Conservation (phyloP, 2,113 vertebrate genomes). For the Apodemus speciosus region DNA sequence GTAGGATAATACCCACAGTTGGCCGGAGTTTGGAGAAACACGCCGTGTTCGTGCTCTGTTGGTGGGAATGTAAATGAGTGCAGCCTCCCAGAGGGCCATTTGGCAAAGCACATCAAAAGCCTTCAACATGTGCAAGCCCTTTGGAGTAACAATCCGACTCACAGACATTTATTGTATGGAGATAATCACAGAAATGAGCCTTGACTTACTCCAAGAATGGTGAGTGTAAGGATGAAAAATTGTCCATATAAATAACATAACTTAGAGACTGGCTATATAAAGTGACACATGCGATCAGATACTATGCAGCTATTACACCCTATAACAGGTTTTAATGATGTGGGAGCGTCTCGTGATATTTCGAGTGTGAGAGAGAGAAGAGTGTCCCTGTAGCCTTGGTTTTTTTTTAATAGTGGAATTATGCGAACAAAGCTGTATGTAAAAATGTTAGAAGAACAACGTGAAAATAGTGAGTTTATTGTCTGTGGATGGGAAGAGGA, state of each 20-base stretch:
- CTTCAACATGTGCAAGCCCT: constrained; percentile 49
- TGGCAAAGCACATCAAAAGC: constrained; percentile 53
- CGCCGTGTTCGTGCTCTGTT: not conserved
- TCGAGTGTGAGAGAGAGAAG: not conserved
- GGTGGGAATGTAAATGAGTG: constrained; percentile 51
- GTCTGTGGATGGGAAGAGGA: not conserved
- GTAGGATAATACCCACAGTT: constrained; percentile 36
- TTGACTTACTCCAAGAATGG: constrained; percentile 40
- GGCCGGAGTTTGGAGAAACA: constrained; percentile 43
- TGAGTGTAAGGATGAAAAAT: not conserved
- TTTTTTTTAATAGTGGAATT: constrained; percentile 14
- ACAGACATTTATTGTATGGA: constrained; percentile 48
- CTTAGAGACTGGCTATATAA: constrained; percentile 1
- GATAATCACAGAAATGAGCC: constrained; percentile 57
- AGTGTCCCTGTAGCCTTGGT: not conserved
- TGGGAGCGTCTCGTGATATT: not conserved
- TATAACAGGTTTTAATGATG: not conserved
- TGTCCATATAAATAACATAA: constrained; percentile 27
- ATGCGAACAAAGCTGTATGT: not conserved
- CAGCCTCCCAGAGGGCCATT: not conserved
- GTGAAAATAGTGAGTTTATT: not conserved
- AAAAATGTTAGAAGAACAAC: not conserved
- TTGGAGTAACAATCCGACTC: constrained; percentile 1
- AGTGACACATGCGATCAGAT: not conserved
- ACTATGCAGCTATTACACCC: not conserved